Evolutionary conservation across 2,113 vertebrate genomes (phyloP), one percentile per base, ranked within the genome.

Genomic region (Tichodroma muraria): DNA sequence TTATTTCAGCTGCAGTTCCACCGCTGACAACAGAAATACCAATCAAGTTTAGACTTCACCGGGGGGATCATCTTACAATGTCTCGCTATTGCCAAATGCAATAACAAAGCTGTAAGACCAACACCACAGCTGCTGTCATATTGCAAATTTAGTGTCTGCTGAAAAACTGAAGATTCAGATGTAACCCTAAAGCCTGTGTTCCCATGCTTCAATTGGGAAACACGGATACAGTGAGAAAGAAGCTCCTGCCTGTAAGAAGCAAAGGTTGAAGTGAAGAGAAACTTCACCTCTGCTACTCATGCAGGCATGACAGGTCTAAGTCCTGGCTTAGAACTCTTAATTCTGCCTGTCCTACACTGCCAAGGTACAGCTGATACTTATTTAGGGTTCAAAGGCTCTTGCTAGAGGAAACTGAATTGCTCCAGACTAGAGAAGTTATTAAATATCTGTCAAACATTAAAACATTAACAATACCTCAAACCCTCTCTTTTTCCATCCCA

Each of bases 191-290:
- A 73, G 11, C 47, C 33, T 75, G 15, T 54, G 50, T 37, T 86
- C 37, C 45, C 31, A 6, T 53, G 10, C 25, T 70, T 30, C 38
- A 33, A 2, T 0, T 38, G 22, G 17, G 30, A 63, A 54, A 65
- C 57, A 63, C 0, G 0, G 4, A 66, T 3, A 38, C 10, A 45
- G 4, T 23, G 4, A 80, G 21, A 83, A 76, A 14, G 37, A 61
- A 83, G 27, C 28, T 65, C 30, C 49, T 40, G 25, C 16, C 72
- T 22, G 18, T 35, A 71, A 45, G 27, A 63, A 64, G 37, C 49
- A 40, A 57, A 65, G 33, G 42, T 0, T 50, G 13, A 37, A 68
- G 15, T 17, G 40, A 40, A 9, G 8, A 85, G 31, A 65, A 88
- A 54, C 40, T 17, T 56, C 47, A 7, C 4, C 21, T 77, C 60